Conservation (phyloP, 2,113 vertebrate genomes). For the Eira barbara region DNA sequence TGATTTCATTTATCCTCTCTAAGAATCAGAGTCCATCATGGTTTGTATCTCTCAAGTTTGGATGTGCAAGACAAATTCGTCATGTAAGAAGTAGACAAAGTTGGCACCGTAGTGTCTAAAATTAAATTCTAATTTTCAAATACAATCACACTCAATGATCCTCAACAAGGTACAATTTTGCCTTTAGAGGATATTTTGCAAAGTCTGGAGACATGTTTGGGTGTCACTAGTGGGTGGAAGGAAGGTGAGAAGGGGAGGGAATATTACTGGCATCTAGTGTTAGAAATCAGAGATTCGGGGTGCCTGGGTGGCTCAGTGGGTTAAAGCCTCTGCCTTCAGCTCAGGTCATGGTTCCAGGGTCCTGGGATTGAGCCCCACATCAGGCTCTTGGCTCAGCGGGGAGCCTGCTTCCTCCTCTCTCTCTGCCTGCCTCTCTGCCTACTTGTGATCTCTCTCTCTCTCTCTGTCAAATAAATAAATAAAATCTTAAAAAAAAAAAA, state of each 20-base stretch:
- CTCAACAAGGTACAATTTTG: neutral
- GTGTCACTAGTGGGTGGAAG: neutral
- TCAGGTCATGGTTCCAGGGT: too few relatives aligned
- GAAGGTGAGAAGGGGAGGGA: neutral
- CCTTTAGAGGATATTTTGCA: neutral
- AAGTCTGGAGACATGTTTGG: neutral
- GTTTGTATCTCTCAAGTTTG: constrained; percentile 9
- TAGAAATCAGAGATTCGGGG: neutral
- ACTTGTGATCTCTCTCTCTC: too few relatives aligned
- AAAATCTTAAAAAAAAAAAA: too few relatives aligned
- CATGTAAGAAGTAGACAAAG: neutral
- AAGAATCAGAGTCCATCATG: neutral
- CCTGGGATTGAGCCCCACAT: too few relatives aligned
- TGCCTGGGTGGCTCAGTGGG: too few relatives aligned
- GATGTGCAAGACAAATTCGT: neutral
- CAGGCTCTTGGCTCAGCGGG: too few relatives aligned
- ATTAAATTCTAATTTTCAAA: constrained; percentile 7
- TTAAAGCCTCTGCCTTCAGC: too few relatives aligned
- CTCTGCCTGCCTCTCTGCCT: too few relatives aligned
- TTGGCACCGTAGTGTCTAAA: neutral
- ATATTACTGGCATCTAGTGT: neutral
- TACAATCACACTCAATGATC: neutral
- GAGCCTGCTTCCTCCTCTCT: too few relatives aligned
- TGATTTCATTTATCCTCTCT: neutral
- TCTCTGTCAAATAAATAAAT: too few relatives aligned